Conservation (phyloP, 2,888 invertebrate species). For the Pheosia gnoma region DNA sequence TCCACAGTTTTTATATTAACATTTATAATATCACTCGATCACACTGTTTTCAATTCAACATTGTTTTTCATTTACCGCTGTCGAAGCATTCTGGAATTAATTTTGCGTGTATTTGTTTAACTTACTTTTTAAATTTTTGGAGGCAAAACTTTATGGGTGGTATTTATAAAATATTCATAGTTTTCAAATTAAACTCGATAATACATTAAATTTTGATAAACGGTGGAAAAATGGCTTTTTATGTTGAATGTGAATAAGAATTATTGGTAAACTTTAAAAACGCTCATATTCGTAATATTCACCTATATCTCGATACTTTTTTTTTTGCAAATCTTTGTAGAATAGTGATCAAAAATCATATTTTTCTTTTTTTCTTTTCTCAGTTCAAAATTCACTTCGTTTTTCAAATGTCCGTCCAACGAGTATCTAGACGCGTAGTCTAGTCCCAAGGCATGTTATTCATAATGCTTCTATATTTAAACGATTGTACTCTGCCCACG, state of each 20-base stretch:
- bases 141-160: background rate
- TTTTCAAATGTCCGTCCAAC: background rate
- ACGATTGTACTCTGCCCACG: slow-evolving; percentile 23
- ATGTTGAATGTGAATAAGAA: too few relatives aligned
- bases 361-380: too few relatives aligned
- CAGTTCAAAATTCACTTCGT: background rate
- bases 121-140: background rate
- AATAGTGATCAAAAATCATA: too few relatives aligned
- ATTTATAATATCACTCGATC: slow-evolving; percentile 5
- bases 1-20: slow-evolving; percentile 18
- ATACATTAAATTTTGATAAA: too few relatives aligned
- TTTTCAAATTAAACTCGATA: background rate
- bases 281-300: too few relatives aligned
- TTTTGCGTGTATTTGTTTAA: background rate
- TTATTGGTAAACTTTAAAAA: too few relatives aligned
- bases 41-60: slow-evolving; percentile 1
- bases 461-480: slow-evolving; percentile 23
- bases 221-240: too few relatives aligned
- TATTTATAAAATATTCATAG: background rate
- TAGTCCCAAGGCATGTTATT: slow-evolving; percentile 17
- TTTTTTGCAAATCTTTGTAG: too few relatives aligned
- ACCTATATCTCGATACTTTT: too few relatives aligned
- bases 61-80: background rate
- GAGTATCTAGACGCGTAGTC: slow-evolving; percentile 25
- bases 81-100: background rate